Base-by-base conservation (phyloP, 2,888 invertebrate genomes). In the Microctonus aethiopoides region DNA sequence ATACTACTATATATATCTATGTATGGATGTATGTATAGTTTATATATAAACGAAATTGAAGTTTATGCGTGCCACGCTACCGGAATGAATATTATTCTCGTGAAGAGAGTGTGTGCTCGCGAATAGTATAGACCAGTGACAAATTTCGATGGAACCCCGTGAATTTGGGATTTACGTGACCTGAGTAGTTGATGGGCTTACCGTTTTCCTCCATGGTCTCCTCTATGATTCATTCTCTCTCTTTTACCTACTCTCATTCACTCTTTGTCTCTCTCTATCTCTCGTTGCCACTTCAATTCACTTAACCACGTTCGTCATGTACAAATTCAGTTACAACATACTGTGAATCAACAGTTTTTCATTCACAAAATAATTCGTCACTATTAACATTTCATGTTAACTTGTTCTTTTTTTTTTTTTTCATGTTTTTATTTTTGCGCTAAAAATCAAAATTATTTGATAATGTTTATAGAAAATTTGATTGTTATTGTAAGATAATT, bases 141-240 rank as follows among this genome's bases (percentile, higher is more conserved):
- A 76, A 82, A 82, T 81, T 82, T 80, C 76, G 74, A 77, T 76
- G 75, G 76, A 71, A 75, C 71, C 67, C 64, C 69, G 79, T 74
- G 79, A 79, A 80, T 81, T 80, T 76, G 75, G 76, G 70, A 76
- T 73, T 75, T 81, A 82, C 83, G 83, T 82, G 83, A 83, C 79
- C 75, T 39, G 81, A 75, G 67, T 82, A 72, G 75, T 46, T 54
- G 54, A 54, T 54, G 54, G 36, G 34, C 51, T 60, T 57, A 59
- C 36, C 7, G 29, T 62, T 62, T 39, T 59, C 32, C 20, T 24
- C 29, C 51, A 61, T 36, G 36, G 26, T 64, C 36, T 54, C 22
- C 36, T 54, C 22, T 11, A 11, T 22, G 20, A 11, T 39, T 61
- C 60, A n/a, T n/a, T n/a, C n/a, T n/a, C n/a, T n/a, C n/a, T n/a